phyloP scores from a whole-genome alignment of 2,888 invertebrate species.

The Parnassius glacialis region DNA sequence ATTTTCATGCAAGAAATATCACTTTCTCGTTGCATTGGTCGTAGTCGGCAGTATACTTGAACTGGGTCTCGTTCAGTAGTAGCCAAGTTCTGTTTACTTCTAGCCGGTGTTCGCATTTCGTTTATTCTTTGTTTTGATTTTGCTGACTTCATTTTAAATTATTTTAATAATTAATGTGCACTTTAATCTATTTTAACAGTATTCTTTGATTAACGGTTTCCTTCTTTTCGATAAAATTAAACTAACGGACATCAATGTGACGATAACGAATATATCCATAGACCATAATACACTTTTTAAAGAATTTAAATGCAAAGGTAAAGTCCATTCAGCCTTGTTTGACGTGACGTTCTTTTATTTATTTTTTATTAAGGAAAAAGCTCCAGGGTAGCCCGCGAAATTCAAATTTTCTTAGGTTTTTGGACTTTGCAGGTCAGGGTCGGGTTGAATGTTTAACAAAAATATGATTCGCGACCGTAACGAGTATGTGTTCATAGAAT shows the following conservation, averaged over 20 bases:
- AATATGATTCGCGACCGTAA: no score
- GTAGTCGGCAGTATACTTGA: constrained; percentile 92
- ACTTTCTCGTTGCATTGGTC: constrained; percentile 86
- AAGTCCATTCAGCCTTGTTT: no score
- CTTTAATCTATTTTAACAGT: constrained; percentile 12
- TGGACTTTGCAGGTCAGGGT: no score
- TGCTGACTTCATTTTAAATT: constrained; percentile 66
- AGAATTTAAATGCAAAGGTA: no score
- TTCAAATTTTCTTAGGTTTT: no score
- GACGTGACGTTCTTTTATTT: no score
- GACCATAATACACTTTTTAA: no score
- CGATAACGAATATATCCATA: neutral
- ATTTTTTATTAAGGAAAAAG: no score
- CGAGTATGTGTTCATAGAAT: no score
- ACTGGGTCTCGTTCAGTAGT: constrained; percentile 85
- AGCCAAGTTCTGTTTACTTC: constrained; percentile 65
- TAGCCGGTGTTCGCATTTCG: constrained; percentile 69
- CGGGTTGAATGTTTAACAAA: no score
- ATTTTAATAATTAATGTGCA: constrained; percentile 26
- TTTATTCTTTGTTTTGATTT: constrained; percentile 72
- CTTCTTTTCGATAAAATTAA: constrained; percentile 45
- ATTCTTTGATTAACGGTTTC: constrained; percentile 33
- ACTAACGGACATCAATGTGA: constrained; percentile 57
- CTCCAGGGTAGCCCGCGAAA: no score
- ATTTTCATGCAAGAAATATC: constrained; percentile 86